A percentile compares a stretch with the other conserved stretches of the same genome.
Evolutionary conservation across 2,888 invertebrate species (phyloP).

Genomic region (Adelognathus sp.): DNA sequence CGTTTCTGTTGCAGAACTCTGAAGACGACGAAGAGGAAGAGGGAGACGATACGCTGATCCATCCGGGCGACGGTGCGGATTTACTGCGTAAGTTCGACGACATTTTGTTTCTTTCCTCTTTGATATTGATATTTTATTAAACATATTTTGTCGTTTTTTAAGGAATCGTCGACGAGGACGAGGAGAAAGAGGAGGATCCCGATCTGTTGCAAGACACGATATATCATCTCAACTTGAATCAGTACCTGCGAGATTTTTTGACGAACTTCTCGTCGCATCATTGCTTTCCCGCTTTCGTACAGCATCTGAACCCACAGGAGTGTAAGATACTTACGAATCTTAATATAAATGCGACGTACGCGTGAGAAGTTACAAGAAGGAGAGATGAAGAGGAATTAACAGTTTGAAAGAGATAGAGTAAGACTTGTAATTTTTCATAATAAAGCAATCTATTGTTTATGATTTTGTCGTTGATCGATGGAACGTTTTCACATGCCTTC

Average conservation of each 20-base stretch:
- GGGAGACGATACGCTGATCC: conserved; percentile 69
- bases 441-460: conserved; percentile 66
- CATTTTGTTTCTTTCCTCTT: not conserved
- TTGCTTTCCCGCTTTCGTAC: conserved; percentile 84
- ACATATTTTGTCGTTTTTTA: not conserved
- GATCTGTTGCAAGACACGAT: conserved; percentile 85
- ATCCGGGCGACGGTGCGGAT: conserved; percentile 71
- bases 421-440: conserved; percentile 66
- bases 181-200: conserved; percentile 82
- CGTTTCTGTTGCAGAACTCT: conserved; percentile 28
- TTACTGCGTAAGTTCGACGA: conserved; percentile 66
- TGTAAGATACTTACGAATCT: conserved; percentile 81
- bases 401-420: conserved; percentile 8
- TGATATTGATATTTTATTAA: conserved; percentile 1
- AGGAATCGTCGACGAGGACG: conserved; percentile 64
- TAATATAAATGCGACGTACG: conserved; percentile 69
- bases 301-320: conserved; percentile 84
- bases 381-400: not conserved
- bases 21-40: conserved; percentile 79
- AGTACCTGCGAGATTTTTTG: conserved; percentile 86
- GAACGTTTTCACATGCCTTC: conserved; percentile 29
- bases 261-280: conserved; percentile 85
- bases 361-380: conserved; percentile 54
- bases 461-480: conserved; percentile 41
- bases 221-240: conserved; percentile 84